These are phyloP conservation scores for Mareca strepera DNA, from an alignment of 2,797 vertebrate species.

Conservation along the genomic window DNA sequence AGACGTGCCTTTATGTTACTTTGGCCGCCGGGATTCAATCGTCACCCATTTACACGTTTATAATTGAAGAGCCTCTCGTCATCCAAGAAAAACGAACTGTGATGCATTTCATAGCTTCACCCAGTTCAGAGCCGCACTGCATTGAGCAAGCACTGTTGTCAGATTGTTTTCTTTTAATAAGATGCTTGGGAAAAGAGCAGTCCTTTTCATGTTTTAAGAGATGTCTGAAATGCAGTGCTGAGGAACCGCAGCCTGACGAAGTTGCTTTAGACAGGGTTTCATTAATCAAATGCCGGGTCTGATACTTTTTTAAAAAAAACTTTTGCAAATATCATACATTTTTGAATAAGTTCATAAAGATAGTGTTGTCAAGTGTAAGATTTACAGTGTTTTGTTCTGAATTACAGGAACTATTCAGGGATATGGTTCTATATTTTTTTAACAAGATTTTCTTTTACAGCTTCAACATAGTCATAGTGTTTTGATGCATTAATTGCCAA, in stretches of 20 bases:
- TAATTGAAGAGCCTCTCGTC: constrained; percentile 62
- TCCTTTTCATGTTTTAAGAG: constrained; percentile 22
- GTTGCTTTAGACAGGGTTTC: constrained; percentile 50
- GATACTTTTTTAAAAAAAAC: background rate
- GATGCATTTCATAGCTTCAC: constrained; percentile 25
- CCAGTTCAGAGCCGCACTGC: constrained; percentile 3
- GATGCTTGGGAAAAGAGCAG: constrained; percentile 43
- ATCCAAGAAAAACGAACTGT: constrained; percentile 37
- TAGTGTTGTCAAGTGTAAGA: constrained; percentile 59
- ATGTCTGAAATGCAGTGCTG: background rate
- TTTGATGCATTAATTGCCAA: constrained; percentile 73
- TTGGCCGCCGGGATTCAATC: constrained; percentile 1
- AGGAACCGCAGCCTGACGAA: constrained; percentile 37
- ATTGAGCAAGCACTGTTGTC: constrained; percentile 25
- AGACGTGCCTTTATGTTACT: constrained; percentile 14
- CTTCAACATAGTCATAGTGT: constrained; percentile 45
- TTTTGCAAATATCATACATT: constrained; percentile 60
- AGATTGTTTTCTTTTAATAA: constrained; percentile 31
- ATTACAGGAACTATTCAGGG: constrained; percentile 57
- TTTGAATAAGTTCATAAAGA: constrained; percentile 59
- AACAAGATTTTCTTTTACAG: constrained; percentile 23
- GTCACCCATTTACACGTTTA: constrained; percentile 43
- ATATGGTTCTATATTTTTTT: constrained; percentile 21
- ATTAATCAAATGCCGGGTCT: constrained; percentile 64
- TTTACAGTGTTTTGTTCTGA: constrained; percentile 71